These are phyloP conservation scores for Drosophila equinoxialis DNA, from an alignment of 1,140 invertebrate species.

Conservation along the genomic window DNA sequence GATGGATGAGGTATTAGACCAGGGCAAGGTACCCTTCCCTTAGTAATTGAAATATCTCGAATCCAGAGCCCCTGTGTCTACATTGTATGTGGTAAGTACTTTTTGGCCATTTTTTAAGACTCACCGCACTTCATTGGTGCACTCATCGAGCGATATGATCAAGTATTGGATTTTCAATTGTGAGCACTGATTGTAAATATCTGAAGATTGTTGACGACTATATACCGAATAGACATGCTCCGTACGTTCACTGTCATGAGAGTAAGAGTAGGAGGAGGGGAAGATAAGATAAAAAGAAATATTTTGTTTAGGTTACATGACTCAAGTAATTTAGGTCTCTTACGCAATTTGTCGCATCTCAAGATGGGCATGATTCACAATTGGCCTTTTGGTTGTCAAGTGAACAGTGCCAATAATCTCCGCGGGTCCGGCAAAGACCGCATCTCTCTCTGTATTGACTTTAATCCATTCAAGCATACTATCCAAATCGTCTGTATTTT, in stretches of 20 bases:
- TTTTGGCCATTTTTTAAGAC: background rate
- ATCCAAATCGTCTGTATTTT: slow-evolving; percentile 64
- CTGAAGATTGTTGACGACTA: slow-evolving; percentile 80
- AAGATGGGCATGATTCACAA: slow-evolving; percentile 79
- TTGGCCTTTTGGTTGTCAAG: slow-evolving; percentile 74
- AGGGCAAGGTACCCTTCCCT: no score
- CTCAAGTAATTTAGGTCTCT: slow-evolving; percentile 28
- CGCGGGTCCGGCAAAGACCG: slow-evolving; percentile 77
- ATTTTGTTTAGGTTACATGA: background rate
- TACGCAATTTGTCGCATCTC: slow-evolving; percentile 81
- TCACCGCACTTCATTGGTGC: slow-evolving; percentile 73
- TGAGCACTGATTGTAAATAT: slow-evolving; percentile 80
- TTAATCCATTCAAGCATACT: slow-evolving; percentile 82
- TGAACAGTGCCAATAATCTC: slow-evolving; percentile 81
- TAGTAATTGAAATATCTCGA: no score
- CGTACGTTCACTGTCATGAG: slow-evolving; percentile 63
- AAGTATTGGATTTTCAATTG: slow-evolving; percentile 81
- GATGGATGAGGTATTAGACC: no score
- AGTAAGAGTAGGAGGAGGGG: background rate
- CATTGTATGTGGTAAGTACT: background rate
- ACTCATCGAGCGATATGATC: slow-evolving; percentile 76
- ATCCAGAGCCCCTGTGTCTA: background rate
- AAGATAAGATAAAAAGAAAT: background rate
- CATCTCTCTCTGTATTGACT: slow-evolving; percentile 78
- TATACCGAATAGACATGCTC: slow-evolving; percentile 80